Conservation (phyloP, 2,797 vertebrate genomes). For the Diplodus sargus region DNA sequence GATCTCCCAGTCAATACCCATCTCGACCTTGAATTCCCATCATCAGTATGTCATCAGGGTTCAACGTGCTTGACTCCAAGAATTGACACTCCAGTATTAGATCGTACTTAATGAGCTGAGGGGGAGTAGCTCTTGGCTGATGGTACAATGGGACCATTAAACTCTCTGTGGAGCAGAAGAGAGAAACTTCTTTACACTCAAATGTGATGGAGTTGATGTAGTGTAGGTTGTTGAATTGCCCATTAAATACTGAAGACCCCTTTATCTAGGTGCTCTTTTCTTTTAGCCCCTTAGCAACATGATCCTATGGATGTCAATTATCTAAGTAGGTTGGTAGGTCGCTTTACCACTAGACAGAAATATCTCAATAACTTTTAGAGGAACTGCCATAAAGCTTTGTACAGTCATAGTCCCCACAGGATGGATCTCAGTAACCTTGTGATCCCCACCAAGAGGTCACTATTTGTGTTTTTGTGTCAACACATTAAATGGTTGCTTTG, state of each 20-base stretch:
- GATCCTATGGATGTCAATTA: neutral
- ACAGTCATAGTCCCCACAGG: neutral
- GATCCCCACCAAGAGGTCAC: neutral
- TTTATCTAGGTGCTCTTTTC: neutral
- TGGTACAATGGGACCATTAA: slow-evolving; percentile 51
- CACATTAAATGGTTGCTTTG: neutral
- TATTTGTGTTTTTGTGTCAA: neutral
- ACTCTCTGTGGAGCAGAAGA: slow-evolving; percentile 31
- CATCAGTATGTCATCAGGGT: slow-evolving; percentile 32
- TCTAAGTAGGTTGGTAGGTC: neutral
- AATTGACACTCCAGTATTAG: slow-evolving; percentile 36
- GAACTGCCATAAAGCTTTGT: neutral
- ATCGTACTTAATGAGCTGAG: slow-evolving; percentile 58
- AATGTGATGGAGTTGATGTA: slow-evolving; percentile 22
- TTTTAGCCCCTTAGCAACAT: neutral
- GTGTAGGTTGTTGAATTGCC: neutral
- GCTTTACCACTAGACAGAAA: neutral
- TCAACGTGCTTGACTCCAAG: slow-evolving; percentile 46
- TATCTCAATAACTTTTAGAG: neutral
- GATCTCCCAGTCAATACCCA: slow-evolving; percentile 57
- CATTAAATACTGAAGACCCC: neutral
- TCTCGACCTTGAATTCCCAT: slow-evolving; percentile 54
- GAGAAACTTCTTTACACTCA: slow-evolving; percentile 20
- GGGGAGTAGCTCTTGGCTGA: slow-evolving; percentile 28
- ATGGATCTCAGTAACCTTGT: neutral